These are phyloP conservation scores for Oligia fasciuncula DNA, from an alignment of 2,888 invertebrate species.

Conservation along the genomic window DNA sequence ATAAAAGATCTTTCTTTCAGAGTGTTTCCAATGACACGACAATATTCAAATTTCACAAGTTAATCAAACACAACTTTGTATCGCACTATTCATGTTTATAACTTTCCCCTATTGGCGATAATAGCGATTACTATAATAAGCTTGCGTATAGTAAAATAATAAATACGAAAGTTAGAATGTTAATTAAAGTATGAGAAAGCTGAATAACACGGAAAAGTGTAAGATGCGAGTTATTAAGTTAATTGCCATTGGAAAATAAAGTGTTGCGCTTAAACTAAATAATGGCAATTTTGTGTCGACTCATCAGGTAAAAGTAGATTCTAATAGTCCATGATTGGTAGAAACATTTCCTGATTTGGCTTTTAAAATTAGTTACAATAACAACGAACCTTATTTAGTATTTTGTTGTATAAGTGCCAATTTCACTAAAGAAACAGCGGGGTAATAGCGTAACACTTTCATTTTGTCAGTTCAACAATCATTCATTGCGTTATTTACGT, in stretches of 20 bases:
- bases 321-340: constrained; percentile 1
- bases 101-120: constrained; percentile 31
- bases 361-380: not conserved
- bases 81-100: constrained; percentile 1
- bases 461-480: not conserved
- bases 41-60: constrained; percentile 1
- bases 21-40: constrained; percentile 17
- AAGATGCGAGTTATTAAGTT: constrained; percentile 33
- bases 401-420: not conserved
- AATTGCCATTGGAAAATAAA: constrained; percentile 28
- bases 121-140: constrained; percentile 23
- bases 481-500: not conserved
- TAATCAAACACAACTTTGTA: constrained; percentile 12
- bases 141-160: constrained; percentile 38
- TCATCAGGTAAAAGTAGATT: constrained; percentile 21
- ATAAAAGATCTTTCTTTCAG: not conserved
- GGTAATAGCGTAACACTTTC: too few species aligned
- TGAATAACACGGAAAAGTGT: constrained; percentile 31
- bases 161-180: constrained; percentile 40
- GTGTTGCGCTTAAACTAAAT: constrained; percentile 15
- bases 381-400: not conserved
- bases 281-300: constrained; percentile 30
- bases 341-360: constrained; percentile 10
- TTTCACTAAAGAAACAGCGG: not conserved
- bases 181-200: constrained; percentile 48